These are phyloP conservation scores for Canis aureus DNA, from an alignment of 2,113 vertebrate species.

Conservation along the genomic window DNA sequence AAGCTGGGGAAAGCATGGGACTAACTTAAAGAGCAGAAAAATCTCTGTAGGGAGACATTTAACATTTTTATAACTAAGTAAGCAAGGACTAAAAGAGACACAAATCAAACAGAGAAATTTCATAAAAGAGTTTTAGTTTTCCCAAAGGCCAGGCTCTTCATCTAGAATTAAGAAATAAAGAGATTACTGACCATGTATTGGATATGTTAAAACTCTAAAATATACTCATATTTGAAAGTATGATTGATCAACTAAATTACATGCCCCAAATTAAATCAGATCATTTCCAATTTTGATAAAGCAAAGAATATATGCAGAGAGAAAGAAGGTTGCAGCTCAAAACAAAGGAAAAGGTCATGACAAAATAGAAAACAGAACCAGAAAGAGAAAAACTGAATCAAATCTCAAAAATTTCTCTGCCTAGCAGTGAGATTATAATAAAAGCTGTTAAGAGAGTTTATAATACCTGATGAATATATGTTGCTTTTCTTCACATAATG, in stretches of 20 bases:
- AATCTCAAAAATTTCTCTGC: conserved; percentile 16
- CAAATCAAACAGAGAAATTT: background rate
- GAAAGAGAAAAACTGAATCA: conserved; percentile 25
- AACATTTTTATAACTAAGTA: conserved; percentile 45
- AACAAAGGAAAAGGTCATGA: background rate
- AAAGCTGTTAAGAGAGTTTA: conserved; percentile 17
- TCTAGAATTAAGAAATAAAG: conserved; percentile 1
- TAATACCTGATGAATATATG: conserved; percentile 33
- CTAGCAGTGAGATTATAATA: conserved; percentile 6
- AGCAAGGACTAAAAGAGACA: background rate
- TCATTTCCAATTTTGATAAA: background rate
- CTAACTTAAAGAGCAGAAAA: conserved; percentile 27
- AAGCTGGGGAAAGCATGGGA: background rate
- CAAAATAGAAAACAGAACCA: conserved; percentile 15
- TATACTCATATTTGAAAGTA: background rate
- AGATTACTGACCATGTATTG: background rate
- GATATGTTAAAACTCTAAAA: conserved; percentile 45
- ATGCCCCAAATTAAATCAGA: conserved; percentile 11
- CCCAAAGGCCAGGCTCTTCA: background rate
- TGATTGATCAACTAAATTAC: background rate
- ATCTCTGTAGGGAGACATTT: background rate
- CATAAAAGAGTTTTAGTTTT: background rate
- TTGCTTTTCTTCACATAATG: conserved; percentile 20
- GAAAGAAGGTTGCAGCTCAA: background rate
- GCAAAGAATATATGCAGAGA: background rate